Conservation (phyloP, 2,797 vertebrate genomes). For the Macropodus opercularis region DNA sequence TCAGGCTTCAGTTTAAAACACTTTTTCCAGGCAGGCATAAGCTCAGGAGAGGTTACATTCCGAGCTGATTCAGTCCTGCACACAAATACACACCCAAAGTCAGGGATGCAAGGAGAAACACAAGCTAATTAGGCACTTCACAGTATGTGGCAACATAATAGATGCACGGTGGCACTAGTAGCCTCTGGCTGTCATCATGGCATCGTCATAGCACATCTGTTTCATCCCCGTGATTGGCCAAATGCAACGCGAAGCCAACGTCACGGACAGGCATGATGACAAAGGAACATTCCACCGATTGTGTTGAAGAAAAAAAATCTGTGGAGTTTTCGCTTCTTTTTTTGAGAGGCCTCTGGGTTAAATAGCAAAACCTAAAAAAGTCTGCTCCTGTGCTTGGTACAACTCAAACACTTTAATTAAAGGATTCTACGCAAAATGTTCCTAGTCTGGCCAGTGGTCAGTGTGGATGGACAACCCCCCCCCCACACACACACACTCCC, state of each 20-base stretch:
- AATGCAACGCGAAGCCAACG: too few relatives aligned
- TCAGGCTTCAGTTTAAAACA: conserved; percentile 45
- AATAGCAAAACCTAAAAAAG: neutral
- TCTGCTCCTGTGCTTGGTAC: neutral
- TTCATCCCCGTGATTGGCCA: neutral
- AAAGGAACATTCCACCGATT: neutral
- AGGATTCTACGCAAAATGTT: conserved; percentile 1
- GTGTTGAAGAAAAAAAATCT: too few relatives aligned
- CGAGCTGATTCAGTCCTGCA: conserved; percentile 36
- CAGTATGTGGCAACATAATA: conserved; percentile 10
- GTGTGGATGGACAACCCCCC: neutral
- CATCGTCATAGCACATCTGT: neutral
- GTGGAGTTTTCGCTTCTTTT: too few relatives aligned
- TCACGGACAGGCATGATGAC: neutral
- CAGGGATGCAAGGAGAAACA: conserved; percentile 13
- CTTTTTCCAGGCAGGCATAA: conserved; percentile 40
- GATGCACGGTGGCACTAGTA: conserved; percentile 18
- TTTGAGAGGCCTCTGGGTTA: too few relatives aligned
- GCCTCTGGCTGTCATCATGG: conserved; percentile 20
- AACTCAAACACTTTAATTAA: conserved; percentile 1
- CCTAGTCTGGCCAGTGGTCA: conserved; percentile 8
- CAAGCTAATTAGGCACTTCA: conserved; percentile 37
- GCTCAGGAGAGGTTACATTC: conserved; percentile 51
- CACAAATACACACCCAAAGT: conserved; percentile 3
- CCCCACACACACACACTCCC: conserved; percentile 56